Base-by-base conservation (phyloP, 2,888 invertebrate species). In the Ligdia adustata region DNA sequence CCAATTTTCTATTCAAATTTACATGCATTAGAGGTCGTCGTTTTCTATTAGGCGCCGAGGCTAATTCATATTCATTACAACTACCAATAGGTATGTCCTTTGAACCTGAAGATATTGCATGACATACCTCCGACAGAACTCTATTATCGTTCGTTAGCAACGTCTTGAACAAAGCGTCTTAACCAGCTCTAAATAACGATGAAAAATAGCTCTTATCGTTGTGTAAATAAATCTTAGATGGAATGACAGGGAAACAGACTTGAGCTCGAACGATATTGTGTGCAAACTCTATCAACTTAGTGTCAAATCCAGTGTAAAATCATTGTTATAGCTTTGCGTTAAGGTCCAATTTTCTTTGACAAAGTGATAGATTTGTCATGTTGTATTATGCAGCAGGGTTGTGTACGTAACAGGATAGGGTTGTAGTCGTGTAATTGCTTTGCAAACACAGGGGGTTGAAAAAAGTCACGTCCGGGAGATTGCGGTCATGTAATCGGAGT, bases 351-450 rank as follows among this genome's bases (percentile, higher is more conserved):
- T 42, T 28, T 5, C 12, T 12, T 22, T 38, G 38, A 14, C 3
- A 27, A n/a, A 4, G 1, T 33, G 22, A 11, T 29, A 6, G 3
- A 39, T 37, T 48, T 32, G 14, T 48, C 20, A 22, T 33, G 38
- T 38, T 43, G 37, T 33, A 16, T 55, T 60, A 65, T 65, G 64
- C 57, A 63, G 14, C 20, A 12, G 9, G 31, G 48, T 55, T 48
- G 57, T 28, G 26, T 63, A 55, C 48, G 55, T 63, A 60, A 62
- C 57, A 60, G 42, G 49, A 57, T 62, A 62, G 60, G 64, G 60
- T 63, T 66, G 65, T 66, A 55, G 53, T 55, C 64, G 61, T 66
- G 72, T 83, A 76, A 82, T 85, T 83, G 76, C 72, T 78, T 72
- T 66, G 69, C 66, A 75, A 81, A 79, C 66, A 73, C 69, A 72